phyloP scores from a whole-genome alignment of 2,888 invertebrate genomes.

The Scaptomyza reducta region DNA sequence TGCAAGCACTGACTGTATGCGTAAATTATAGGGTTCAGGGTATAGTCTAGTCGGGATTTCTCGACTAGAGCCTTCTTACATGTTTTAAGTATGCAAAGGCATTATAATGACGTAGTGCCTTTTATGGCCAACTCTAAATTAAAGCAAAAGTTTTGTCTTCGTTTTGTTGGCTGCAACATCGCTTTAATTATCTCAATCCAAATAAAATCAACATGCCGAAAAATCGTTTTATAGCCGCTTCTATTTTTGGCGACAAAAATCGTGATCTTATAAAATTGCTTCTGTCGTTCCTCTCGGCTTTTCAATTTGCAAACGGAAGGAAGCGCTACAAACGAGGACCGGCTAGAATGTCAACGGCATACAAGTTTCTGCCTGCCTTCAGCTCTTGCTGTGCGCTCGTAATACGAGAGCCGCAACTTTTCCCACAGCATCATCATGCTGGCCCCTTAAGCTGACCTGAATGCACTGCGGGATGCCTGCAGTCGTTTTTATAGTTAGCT shows the following conservation, averaged over 20 bases:
- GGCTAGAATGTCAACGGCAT: conserved; percentile 51
- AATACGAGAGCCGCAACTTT: conserved; percentile 41
- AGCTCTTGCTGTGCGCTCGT: background rate
- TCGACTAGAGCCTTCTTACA: too few species aligned
- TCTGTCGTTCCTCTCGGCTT: conserved; percentile 36
- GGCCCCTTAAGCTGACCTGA: conserved; percentile 35
- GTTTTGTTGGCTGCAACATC: conserved; percentile 32
- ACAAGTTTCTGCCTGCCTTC: conserved; percentile 23
- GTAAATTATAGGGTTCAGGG: too few species aligned
- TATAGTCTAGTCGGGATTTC: too few species aligned
- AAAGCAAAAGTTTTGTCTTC: conserved; percentile 73
- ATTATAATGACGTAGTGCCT: conserved; percentile 71
- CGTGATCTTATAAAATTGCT: conserved; percentile 20
- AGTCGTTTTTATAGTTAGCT: conserved; percentile 26
- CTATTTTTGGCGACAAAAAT: conserved; percentile 35
- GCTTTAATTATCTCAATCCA: conserved; percentile 67
- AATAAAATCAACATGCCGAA: conserved; percentile 45
- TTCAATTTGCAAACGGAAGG: conserved; percentile 73
- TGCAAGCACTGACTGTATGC: too few species aligned
- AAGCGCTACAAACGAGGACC: conserved; percentile 47
- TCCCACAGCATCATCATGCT: conserved; percentile 2
- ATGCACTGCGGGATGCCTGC: conserved; percentile 46
- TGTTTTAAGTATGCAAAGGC: conserved; percentile 79
- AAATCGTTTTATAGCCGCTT: conserved; percentile 38
- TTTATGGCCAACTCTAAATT: conserved; percentile 76